Evolutionary conservation across 2,797 vertebrate genomes (phyloP).

Genomic region (Sus cebifrons): DNA sequence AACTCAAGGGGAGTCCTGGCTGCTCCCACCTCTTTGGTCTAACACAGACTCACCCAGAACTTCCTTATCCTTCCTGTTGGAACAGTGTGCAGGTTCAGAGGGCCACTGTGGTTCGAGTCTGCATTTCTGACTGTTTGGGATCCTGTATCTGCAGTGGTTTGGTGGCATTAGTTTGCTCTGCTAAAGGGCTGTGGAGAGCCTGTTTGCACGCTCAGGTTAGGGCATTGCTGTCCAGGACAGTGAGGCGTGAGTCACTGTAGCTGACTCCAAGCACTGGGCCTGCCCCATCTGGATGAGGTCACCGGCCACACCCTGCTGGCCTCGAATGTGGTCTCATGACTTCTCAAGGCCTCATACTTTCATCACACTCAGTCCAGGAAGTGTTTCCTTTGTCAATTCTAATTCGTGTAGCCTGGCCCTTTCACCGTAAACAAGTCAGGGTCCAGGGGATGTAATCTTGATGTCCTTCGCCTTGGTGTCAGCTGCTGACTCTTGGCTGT

Average conservation of each 20-base stretch:
- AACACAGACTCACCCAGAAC: not conserved
- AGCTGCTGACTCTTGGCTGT: not conserved
- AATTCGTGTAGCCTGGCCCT: not conserved
- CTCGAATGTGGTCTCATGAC: conserved; percentile 71
- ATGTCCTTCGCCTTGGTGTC: not conserved
- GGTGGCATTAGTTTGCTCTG: not conserved
- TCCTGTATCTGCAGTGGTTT: not conserved
- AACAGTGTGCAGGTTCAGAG: not conserved
- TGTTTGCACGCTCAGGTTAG: not conserved
- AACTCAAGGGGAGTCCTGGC: not conserved
- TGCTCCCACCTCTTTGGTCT: not conserved
- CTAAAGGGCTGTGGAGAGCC: not conserved
- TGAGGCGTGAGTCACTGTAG: not conserved
- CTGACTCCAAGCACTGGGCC: not conserved
- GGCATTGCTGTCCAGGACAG: not conserved
- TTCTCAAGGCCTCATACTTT: conserved; percentile 64
- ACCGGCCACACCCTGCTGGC: conserved; percentile 61
- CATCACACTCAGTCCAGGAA: conserved; percentile 49
- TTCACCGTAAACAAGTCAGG: not conserved
- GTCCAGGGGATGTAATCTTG: no score
- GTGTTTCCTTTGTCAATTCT: not conserved
- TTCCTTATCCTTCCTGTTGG: not conserved
- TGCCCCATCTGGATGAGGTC: not conserved
- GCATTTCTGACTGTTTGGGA: not conserved
- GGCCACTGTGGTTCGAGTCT: not conserved